phyloP scores from a whole-genome alignment of 2,113 vertebrate genomes.

The Ploceus nigricollis region DNA sequence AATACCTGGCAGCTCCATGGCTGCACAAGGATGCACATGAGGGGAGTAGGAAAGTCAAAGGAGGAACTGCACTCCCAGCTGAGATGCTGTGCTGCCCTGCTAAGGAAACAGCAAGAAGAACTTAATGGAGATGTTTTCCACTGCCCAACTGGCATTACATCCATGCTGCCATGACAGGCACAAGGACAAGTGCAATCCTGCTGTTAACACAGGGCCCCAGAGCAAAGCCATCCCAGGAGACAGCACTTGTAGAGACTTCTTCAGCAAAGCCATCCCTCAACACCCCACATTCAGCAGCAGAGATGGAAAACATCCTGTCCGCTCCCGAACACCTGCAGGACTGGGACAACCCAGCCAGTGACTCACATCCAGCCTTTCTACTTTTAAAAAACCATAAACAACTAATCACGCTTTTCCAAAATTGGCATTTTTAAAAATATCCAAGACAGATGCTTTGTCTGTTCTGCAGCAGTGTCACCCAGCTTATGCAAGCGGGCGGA shows the following conservation, averaged over 20 bases:
- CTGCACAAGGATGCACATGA: neutral
- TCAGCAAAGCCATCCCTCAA: neutral
- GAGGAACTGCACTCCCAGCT: neutral
- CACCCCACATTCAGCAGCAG: neutral
- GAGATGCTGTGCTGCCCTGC: neutral
- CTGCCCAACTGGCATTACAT: rapidly evolving
- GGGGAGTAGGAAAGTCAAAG: neutral
- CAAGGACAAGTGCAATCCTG: neutral
- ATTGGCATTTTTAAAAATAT: slow-evolving; percentile 8
- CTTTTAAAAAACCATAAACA: neutral
- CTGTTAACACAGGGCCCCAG: neutral
- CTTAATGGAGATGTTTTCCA: neutral
- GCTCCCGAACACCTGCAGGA: neutral
- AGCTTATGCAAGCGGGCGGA: neutral
- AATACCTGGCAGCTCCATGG: neutral
- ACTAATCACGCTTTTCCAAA: slow-evolving; percentile 14
- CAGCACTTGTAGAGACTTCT: neutral
- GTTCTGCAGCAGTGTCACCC: neutral
- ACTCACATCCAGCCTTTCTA: neutral
- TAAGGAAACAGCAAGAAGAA: neutral
- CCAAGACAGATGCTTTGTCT: slow-evolving; percentile 7
- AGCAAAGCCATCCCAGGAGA: neutral
- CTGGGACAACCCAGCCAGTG: neutral
- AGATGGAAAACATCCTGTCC: neutral
- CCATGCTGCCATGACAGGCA: neutral